Evolutionary conservation across 2,888 invertebrate species (phyloP).

Genomic region (Antitype chi): DNA sequence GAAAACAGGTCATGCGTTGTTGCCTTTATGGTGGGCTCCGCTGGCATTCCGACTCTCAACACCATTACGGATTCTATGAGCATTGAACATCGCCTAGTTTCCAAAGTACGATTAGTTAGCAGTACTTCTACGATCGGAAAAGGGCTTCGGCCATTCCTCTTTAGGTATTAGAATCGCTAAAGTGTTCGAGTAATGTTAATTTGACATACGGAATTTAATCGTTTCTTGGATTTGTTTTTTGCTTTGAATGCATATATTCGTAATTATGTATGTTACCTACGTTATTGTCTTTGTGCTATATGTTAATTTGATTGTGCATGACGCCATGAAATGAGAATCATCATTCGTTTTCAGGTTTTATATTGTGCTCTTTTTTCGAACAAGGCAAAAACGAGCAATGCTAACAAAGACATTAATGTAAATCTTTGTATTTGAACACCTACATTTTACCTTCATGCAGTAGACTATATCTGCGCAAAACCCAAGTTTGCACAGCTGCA

Average conservation of each 20-base stretch:
- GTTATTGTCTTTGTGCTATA: conserved; percentile 53
- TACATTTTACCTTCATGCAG: conserved; percentile 59
- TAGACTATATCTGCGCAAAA: conserved; percentile 70
- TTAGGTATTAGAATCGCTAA: conserved; percentile 36
- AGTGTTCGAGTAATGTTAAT: conserved; percentile 40
- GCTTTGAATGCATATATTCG: conserved; percentile 17
- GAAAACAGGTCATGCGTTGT: conserved; percentile 83
- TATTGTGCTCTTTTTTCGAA: conserved; percentile 23
- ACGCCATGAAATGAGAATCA: conserved; percentile 26
- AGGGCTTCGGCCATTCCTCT: conserved; percentile 54
- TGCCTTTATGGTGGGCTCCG: conserved; percentile 72
- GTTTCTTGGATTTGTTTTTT: conserved; percentile 40
- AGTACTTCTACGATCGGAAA: conserved; percentile 57
- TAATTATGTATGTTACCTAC: conserved; percentile 33
- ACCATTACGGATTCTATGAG: conserved; percentile 77
- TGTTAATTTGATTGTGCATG: conserved; percentile 42
- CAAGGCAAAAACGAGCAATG: conserved; percentile 22
- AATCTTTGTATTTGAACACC: conserved; percentile 46
- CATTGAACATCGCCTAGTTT: conserved; percentile 75
- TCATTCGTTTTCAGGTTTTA: conserved; percentile 31
- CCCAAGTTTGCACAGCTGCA: conserved; percentile 74
- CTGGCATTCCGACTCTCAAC: conserved; percentile 69
- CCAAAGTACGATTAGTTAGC: conserved; percentile 62
- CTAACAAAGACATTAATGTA: conserved; percentile 58
- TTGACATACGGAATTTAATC: conserved; percentile 39